Base-by-base conservation (phyloP, 2,888 invertebrate species). In the Nemapogon koenigi region DNA sequence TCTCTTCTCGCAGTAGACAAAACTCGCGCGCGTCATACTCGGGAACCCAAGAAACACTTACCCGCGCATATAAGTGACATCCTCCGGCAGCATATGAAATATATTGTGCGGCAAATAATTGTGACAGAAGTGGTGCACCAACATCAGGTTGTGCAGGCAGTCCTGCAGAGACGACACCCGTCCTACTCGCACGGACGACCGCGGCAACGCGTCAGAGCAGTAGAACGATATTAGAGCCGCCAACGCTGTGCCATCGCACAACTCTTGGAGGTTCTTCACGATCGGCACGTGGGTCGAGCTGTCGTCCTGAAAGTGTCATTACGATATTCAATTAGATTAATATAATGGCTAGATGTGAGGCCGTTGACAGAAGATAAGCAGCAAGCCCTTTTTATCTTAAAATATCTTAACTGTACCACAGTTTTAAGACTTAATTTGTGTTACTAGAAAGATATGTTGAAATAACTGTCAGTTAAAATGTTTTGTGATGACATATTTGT, bases 1-100 rank as follows among this genome's bases (percentile, higher is more conserved):
- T n/a, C n/a, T n/a, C n/a, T n/a, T 6, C 6, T 22, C 22, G 22
- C 22, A 22, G 22, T 22, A 22, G 6, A 22, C 10, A 22, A 22
- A 22, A 22, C 10, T 7, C 6, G 10, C 6, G 6, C 6, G 22
- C 6, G 6, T 10, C 22, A 7, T 7, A 22, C 10, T 22, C 10
- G 10, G 22, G 10, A 22, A 6, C 22, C 22, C 10, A 10, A 22
- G 22, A 10, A 22, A 22, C 22, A 22, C 75, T 68, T 61, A 91
- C 89, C 93, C 92, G 66, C 93, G 84, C 86, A 94, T 90, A 61
- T 94, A 96, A 26, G 95, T 90, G 49, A 97, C 88, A 68, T 97
- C 97, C 68, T 97, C 96, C n/a, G 94, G 91, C 71, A 89, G 86
- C 85, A 97, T 89, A 69, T 95, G 94, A 81, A 94, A 95, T 62